Conservation (phyloP, 2,888 invertebrate genomes). For the Rhodophaea formosa region DNA sequence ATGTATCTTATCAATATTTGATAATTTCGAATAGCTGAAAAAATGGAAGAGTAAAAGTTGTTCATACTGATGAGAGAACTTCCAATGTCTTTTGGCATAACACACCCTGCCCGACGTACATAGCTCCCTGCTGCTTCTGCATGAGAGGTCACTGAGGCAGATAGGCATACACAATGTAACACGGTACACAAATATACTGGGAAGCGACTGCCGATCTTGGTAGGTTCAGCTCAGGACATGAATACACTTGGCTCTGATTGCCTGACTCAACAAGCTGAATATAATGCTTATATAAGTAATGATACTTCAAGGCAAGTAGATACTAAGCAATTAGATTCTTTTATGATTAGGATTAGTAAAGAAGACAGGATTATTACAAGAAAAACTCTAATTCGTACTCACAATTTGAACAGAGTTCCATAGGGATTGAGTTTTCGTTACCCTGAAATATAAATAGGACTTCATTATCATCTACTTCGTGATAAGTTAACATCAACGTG, state of each 20-base stretch:
- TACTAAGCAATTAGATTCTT: slow-evolving; percentile 46
- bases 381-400: slow-evolving; percentile 73
- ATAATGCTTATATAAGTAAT: slow-evolving; percentile 44
- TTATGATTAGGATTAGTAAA: slow-evolving; percentile 42
- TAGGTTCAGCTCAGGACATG: slow-evolving; percentile 6
- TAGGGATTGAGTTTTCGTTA: slow-evolving; percentile 96
- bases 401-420: slow-evolving; percentile 98
- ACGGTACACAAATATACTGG: slow-evolving; percentile 7
- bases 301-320: slow-evolving; percentile 43
- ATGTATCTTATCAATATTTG: too few species aligned
- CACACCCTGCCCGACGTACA: not conserved
- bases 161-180: slow-evolving; percentile 16
- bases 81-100: not conserved
- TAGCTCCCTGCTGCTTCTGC: slow-evolving; percentile 12
- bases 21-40: not conserved
- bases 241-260: slow-evolving; percentile 8
- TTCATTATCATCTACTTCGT: not conserved
- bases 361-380: slow-evolving; percentile 28
- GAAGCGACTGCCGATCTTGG: slow-evolving; percentile 8
- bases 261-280: slow-evolving; percentile 36
- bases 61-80: not conserved
- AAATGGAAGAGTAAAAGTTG: not conserved
- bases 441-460: slow-evolving; percentile 82
- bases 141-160: slow-evolving; percentile 14
- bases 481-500: not conserved